Base-by-base conservation (phyloP, 2,888 invertebrate genomes). In the Oconnorella tubifera region DNA sequence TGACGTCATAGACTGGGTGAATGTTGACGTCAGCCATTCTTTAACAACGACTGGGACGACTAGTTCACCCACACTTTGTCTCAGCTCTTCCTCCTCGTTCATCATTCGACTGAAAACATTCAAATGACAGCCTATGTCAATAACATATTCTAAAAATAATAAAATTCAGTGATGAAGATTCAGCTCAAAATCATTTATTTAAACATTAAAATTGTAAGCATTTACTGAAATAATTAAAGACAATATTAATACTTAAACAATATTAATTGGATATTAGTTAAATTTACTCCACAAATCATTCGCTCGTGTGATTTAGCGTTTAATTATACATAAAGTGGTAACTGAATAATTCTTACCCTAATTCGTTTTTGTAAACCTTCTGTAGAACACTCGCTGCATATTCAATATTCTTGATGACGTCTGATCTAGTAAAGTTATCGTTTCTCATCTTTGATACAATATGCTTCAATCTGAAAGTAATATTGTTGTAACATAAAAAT, bases 11-110 rank as follows among this genome's bases (percentile, higher is more conserved):
- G 81, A 79, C 71, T 94, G 86, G 48, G 96, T 96, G 84, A 96
- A 96, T 55, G 96, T 96, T 67, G 94, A 90, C 65, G 95, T 93
- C 81, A 96, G 85, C 96, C 96, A 96, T 83, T 96, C 95, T 73
- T 95, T 87, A 53, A 68, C 63, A 49, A 61, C 50, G 19, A 49
- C 60, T 23, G 60, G 50, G 23, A 60, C 60, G 19, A 50, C 60
- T 14, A 29, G 50, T 29, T 28, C 29, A 23, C 50, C 60, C 48
- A 50, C 50, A 2, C 28, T 49, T 1, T 60, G 29, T n/a, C 31
- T 28, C 50, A 60, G 60, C 27, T 60, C 60, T 23, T 60, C 49
- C 23, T 60, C 60, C 31, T 60, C 60, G 27, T 60, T 49, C 50
- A 50, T 25, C 27, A 60, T 33, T 14, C 59, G 59, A 25, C 59